Base-by-base conservation (phyloP, 2,797 vertebrate genomes). In the Labroides dimidiatus region DNA sequence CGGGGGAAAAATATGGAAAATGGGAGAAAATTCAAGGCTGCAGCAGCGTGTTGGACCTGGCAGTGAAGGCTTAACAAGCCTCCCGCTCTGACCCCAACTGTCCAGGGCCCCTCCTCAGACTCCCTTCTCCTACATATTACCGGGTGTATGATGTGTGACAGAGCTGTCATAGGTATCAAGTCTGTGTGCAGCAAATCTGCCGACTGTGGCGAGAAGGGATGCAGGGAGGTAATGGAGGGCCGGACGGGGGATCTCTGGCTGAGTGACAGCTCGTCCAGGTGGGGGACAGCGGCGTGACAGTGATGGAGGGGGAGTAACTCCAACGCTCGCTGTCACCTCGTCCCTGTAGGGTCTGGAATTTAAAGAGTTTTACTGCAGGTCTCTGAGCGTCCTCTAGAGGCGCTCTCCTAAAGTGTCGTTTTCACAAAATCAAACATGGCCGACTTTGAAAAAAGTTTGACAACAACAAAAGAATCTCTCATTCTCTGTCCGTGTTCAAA, bases 151-250 rank as follows among this genome's bases (percentile, higher is more conserved):
- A 85, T 87, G 84, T 85, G 89, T 85, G 79, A 87, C 89, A 77
- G 83, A 87, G 78, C 81, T 87, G 89, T 91, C 85, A 86, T 58
- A 73, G 72, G 80, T 85, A 74, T 88, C 66, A 71, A 58, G 69
- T 47, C 41, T 56, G 72, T 27, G 68, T 70, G 71, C 15, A 4
- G 60, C 50, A 62, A 81, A 81, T 67, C 72, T 75, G 67, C 37
- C 7, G 20, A 82, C 67, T 85, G 81, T 75, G 67, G 57, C 37
- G 6, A 65, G 50, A 36, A 64, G 45, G 60, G 48, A 62, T 6
- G 24, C 43, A 42, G 44, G 49, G 47, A 49, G 20, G 52, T 55
- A 58, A 79, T 44, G 30, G 62, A 27, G 16, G 56, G 47, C 14
- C 7, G 48, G 17, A 21, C 23, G 42, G 41, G n/a, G 17, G 51